Evolutionary conservation across 2,888 invertebrate genomes (phyloP).

Genomic region (Phyllotreta striolata): DNA sequence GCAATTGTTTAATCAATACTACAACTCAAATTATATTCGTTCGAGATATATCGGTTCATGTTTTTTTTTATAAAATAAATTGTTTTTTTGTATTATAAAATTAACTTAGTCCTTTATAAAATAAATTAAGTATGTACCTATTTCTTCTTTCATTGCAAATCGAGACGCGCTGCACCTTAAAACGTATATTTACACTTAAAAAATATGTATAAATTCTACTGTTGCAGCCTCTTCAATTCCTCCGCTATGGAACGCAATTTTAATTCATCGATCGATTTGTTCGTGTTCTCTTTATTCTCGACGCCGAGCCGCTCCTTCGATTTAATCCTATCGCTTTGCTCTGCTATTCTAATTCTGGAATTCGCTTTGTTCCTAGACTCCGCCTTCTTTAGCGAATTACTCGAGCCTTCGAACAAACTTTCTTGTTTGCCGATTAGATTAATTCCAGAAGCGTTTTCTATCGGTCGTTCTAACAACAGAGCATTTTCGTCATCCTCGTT

Average conservation of each 20-base stretch:
- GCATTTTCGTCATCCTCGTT: neutral
- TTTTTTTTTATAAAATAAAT: slow-evolving; percentile 40
- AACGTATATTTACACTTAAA: slow-evolving; percentile 27
- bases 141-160: slow-evolving; percentile 19
- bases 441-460: too few species aligned
- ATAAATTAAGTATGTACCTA: slow-evolving; percentile 40
- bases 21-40: slow-evolving; percentile 32
- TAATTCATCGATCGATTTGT: slow-evolving; percentile 12
- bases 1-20: slow-evolving; percentile 39
- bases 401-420: too few species aligned
- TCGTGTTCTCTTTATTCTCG: too few species aligned
- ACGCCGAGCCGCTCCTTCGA: too few species aligned
- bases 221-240: slow-evolving; percentile 31
- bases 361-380: too few species aligned
- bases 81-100: slow-evolving; percentile 45
- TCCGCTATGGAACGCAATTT: slow-evolving; percentile 17
- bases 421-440: too few species aligned
- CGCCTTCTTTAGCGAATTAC: too few species aligned
- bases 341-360: too few species aligned
- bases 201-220: slow-evolving; percentile 26
- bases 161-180: slow-evolving; percentile 5
- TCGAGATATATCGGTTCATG: slow-evolving; percentile 41
- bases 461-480: too few species aligned
- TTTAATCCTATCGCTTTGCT: too few species aligned
- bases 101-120: slow-evolving; percentile 43